These are phyloP conservation scores for Ernsta delagoae DNA, from an alignment of 2,888 invertebrate genomes.

Conservation along the genomic window DNA sequence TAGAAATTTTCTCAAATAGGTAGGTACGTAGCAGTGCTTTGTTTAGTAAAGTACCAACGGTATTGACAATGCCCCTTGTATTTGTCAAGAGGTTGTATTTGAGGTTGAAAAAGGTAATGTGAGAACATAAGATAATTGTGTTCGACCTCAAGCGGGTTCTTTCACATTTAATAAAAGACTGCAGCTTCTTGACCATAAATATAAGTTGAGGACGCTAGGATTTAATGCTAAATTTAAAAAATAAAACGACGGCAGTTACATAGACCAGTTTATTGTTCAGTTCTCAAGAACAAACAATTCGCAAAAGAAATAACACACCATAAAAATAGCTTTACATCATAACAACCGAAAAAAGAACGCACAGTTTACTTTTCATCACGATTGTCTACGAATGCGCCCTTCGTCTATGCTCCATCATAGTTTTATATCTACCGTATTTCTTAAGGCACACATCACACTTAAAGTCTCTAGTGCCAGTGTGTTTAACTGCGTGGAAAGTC, in stretches of 20 bases:
- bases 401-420: slow-evolving; percentile 60
- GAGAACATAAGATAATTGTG: too few relatives aligned
- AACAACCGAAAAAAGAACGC: background rate
- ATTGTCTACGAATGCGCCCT: slow-evolving; percentile 39
- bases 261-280: background rate
- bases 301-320: background rate
- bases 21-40: too few relatives aligned
- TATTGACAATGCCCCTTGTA: too few relatives aligned
- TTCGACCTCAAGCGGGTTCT: too few relatives aligned
- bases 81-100: too few relatives aligned
- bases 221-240: background rate
- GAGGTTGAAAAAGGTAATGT: too few relatives aligned
- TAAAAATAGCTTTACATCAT: background rate
- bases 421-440: slow-evolving; percentile 59
- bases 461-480: slow-evolving; percentile 58
- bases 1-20: too few relatives aligned
- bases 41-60: too few relatives aligned
- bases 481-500: slow-evolving; percentile 61
- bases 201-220: background rate
- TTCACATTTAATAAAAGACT: too few relatives aligned
- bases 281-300: background rate
- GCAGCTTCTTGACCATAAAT: background rate
- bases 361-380: too few relatives aligned
- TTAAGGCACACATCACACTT: slow-evolving; percentile 60
- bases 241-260: background rate